Base-by-base conservation (phyloP, 2,888 invertebrate genomes). In the Campoplex capitator region DNA sequence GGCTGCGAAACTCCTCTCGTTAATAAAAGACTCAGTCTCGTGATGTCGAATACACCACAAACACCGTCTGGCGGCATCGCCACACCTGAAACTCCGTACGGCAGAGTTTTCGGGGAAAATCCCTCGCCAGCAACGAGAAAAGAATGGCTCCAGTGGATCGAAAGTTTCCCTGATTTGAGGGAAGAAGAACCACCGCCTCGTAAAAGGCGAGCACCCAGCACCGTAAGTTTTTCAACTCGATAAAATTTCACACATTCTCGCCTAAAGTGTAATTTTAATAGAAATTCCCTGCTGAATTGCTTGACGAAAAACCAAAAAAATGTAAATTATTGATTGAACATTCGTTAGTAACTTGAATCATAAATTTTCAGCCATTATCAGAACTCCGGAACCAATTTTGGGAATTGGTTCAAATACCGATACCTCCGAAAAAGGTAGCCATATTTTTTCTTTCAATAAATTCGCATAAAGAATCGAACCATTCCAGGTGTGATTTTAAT, bases 1-100 rank as follows among this genome's bases (percentile, higher is more conserved):
- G 68, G 76, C 11, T 58, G 42, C 38, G 89, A 88, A 4, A 92
- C 93, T 0, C 92, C 93, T 3, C 54, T 93, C 3, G 90, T 93
- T 62, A 93, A 94, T 76, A 94, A 93, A 84, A 89, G 93, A 62
- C 89, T 94, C 0, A 91, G 89, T 80, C 83, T 91, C 13, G 86
- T 92, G 9, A 90, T 85, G 88, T 90, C 90, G 48, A 90, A 86
- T 62, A 94, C 95, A 18, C 95, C 95, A 7, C 90, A 92, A 82
- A 93, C 94, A 35, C 95, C 94, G 16, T 93, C 93, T 87, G 93
- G 95, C 73, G 93, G 95, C 73, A 92, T 95, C 3, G 93, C 95
- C 18, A 96, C 96, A 0, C 96, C 96, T 0, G 95, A 95, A 1
- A 95, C 95, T 11, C 96, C 96, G 0, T 95, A 95, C 83, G 96